Evolutionary conservation across 1,140 invertebrate species (phyloP), one percentile per base, ranked within the genome.

Genomic region (Thereuonema tuberculata): DNA sequence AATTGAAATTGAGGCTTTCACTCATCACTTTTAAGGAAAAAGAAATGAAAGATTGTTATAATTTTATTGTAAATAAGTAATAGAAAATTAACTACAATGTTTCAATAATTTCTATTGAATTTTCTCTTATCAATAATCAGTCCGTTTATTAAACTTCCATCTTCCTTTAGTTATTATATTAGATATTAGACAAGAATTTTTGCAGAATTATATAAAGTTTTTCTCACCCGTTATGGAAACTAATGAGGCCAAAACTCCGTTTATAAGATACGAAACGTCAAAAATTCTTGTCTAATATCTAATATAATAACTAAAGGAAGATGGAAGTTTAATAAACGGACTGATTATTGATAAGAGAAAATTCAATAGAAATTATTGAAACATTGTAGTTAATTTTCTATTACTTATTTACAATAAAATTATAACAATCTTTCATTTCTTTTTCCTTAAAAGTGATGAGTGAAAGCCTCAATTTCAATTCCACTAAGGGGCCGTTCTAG

Each of bases 211-310:
- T 73, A 90, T 87, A 2, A 47, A 1, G n/a, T n/a, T 55, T 31
- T 28, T 53, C 61, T 66, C 68, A 86, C 85, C 85, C 70, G 89
- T 93, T n/a, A 94, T 79, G 1, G 87, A 80, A 1, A 95, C 90
- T 1, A 94, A 74, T 0, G 89, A 82, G 9, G 89, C 90, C 1
- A 96, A 75, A 15, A 95, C 82, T 12, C 89, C 87, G 74, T 94
- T 94, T 23, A 95, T 90, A 1, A 94, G 78, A 67, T 87, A 85
- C 63, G 89, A 80, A 2, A 93, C 84, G 62, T 91, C 84, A 65
- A 89, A 77, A 56, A 79, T 81, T 23, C 84, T 83, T 64, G 85
- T 82, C 64, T 85, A 37, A 37, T 9, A 37, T 37, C 5, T 37
- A 37, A 9, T 37, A 9, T 17, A 9, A 9, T 37, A 37, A 37